A percentile compares a stretch with the other conserved stretches of the same genome.
These are phyloP conservation scores for Entelurus aequoreus DNA, from an alignment of 2,113 vertebrate genomes.

Conservation along the genomic window DNA sequence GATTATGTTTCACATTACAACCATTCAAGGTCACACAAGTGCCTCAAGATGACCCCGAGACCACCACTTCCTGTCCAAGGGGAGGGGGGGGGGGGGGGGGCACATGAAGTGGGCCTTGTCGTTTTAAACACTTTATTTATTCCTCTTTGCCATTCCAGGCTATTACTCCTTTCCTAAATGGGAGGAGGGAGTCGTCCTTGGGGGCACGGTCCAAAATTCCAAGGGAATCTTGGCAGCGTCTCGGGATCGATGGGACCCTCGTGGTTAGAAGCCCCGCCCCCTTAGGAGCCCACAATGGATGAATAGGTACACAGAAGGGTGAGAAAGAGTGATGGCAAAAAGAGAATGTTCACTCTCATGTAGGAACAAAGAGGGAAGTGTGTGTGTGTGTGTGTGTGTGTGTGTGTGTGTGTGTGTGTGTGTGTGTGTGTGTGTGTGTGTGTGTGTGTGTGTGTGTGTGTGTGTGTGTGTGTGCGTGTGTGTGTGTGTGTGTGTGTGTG, in stretches of 20 bases:
- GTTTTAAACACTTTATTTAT: conserved; percentile 61
- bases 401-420: background rate
- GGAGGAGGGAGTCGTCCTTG: conserved; percentile 48
- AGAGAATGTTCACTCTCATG: conserved; percentile 70
- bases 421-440: background rate
- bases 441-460: background rate
- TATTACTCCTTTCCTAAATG: conserved; percentile 49
- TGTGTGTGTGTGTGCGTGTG: background rate
- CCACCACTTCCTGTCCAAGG: conserved; percentile 10
- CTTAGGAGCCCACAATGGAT: conserved; percentile 65
- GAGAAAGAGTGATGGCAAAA: conserved; percentile 77
- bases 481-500: too few relatives aligned
- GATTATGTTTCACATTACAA: background rate
- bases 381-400: conserved; percentile 45
- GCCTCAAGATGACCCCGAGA: conserved; percentile 13
- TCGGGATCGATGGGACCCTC: conserved; percentile 73
- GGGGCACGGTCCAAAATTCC: conserved; percentile 64
- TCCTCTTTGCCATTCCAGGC: conserved; percentile 60
- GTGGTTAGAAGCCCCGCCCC: conserved; percentile 51
- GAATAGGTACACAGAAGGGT: conserved; percentile 77
- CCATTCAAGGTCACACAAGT: conserved; percentile 7
- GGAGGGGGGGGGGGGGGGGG: background rate
- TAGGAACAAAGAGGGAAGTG: conserved; percentile 61
- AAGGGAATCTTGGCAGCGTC: conserved; percentile 71
- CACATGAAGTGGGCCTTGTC: conserved; percentile 42